Percentiles rank a stretch among this genome's conserved stretches.
Conservation (phyloP, 2,797 vertebrate species). For the Poeciliopsis paucimaculata region DNA sequence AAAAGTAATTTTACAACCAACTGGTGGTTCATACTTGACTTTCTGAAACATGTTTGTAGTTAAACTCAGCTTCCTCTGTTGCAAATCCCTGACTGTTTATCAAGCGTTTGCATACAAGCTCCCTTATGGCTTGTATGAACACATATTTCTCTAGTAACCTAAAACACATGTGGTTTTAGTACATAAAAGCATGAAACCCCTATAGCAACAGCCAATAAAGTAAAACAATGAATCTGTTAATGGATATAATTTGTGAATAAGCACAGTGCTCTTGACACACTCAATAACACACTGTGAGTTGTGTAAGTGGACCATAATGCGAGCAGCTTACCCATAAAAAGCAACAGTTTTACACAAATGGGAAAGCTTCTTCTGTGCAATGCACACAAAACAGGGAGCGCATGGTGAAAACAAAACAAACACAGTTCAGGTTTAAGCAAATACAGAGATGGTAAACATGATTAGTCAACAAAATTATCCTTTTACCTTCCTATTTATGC, state of each 20-base stretch:
- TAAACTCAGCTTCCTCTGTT: background rate
- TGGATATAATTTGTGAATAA: constrained; percentile 4
- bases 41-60: background rate
- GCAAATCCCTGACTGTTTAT: background rate
- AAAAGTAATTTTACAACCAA: background rate
- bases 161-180: background rate
- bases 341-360: constrained; percentile 2
- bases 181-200: background rate
- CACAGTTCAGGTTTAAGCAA: background rate
- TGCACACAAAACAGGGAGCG: background rate
- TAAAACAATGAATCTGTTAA: constrained; percentile 1
- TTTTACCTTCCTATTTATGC: background rate
- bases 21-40: background rate
- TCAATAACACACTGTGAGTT: background rate
- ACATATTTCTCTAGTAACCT: background rate
- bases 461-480: background rate
- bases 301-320: constrained; percentile 1
- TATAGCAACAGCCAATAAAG: background rate
- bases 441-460: background rate
- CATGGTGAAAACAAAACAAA: background rate
- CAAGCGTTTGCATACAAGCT: background rate
- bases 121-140: background rate
- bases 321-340: constrained; percentile 5
- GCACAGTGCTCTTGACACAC: background rate
- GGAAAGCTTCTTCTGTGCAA: background rate